Conservation (phyloP, 64 coral and sea anemone species). For the Stichodactyla mertensii region DNA sequence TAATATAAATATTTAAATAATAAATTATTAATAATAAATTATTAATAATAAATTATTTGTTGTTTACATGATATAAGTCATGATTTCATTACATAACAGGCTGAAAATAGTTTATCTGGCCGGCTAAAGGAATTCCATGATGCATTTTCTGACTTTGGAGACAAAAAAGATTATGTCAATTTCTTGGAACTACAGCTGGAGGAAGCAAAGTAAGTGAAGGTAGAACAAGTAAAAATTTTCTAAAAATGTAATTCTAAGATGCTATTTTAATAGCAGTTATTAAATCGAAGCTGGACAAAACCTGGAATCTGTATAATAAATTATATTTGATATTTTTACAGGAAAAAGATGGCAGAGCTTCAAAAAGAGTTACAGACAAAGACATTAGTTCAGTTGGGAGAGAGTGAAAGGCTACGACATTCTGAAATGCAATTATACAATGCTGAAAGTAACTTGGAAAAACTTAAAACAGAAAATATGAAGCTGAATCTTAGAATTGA, state of each 20-base stretch:
- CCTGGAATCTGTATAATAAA: no score
- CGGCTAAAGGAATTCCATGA: constrained; percentile 82
- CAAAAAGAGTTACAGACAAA: constrained; percentile 88
- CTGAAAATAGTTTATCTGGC: constrained; percentile 6
- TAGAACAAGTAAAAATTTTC: no score
- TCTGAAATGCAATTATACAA: constrained; percentile 70
- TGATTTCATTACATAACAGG: background rate
- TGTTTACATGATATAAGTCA: no score
- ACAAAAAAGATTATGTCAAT: constrained; percentile 89
- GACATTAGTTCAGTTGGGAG: constrained; percentile 65
- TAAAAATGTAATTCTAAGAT: no score
- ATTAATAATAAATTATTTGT: no score
- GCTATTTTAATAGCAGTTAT: no score
- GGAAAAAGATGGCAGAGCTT: constrained; percentile 39
- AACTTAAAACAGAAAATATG: constrained; percentile 76
- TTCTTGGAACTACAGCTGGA: constrained; percentile 70
- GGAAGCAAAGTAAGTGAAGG: constrained; percentile 59
- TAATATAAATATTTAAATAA: no score
- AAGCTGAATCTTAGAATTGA: constrained; percentile 75
- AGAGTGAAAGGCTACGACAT: constrained; percentile 78
- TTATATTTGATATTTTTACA: background rate
- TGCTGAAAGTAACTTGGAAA: constrained; percentile 68
- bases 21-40: no score
- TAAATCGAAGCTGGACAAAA: no score
- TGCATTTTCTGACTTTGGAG: constrained; percentile 89